phyloP scores from a whole-genome alignment of 2,113 vertebrate genomes.

The Cercocebus atys region DNA sequence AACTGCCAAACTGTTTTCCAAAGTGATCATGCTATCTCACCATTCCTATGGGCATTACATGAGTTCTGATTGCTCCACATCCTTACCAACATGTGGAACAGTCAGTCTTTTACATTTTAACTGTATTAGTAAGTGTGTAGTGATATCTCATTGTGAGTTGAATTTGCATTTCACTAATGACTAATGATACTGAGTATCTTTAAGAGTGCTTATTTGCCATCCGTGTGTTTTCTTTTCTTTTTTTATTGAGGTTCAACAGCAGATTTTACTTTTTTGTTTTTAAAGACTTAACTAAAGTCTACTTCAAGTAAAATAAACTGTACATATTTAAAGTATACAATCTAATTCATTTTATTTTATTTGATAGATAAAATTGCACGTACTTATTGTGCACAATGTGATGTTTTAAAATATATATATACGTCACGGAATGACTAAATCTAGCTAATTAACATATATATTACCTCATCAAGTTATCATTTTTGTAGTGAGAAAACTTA shows the following conservation, averaged over 20 bases:
- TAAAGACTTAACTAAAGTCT: background rate
- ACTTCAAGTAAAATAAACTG: background rate
- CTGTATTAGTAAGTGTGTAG: too few species aligned
- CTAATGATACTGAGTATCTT: background rate
- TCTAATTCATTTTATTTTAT: background rate
- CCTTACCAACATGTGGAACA: background rate
- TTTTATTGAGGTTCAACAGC: background rate
- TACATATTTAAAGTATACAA: background rate
- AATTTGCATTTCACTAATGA: background rate
- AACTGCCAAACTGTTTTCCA: background rate
- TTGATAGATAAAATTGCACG: background rate
- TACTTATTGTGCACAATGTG: background rate
- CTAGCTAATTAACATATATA: background rate
- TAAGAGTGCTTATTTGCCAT: background rate
- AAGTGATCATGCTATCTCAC: background rate
- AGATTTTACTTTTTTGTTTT: background rate
- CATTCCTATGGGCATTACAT: rapidly evolving
- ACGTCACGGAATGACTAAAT: background rate
- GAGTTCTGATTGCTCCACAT: too few species aligned
- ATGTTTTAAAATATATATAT: background rate
- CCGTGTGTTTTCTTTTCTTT: background rate
- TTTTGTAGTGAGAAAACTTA: background rate
- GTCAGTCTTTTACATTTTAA: background rate
- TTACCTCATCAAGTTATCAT: background rate
- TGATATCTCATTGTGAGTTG: too few species aligned